Conservation (phyloP, 2,888 invertebrate genomes). For the Halictus ligatus region DNA sequence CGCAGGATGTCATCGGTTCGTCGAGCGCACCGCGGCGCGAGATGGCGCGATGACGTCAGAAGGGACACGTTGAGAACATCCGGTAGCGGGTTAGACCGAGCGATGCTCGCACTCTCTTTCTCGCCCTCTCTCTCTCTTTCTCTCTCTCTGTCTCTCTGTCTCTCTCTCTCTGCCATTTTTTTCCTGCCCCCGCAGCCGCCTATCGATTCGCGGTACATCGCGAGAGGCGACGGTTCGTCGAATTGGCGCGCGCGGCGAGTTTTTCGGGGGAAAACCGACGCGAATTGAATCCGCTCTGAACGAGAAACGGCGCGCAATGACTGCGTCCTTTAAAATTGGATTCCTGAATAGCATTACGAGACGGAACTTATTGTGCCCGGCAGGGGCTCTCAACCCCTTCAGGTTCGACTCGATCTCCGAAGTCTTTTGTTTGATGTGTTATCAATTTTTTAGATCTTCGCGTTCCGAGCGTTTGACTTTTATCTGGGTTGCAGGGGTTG, state of each 20-base stretch:
- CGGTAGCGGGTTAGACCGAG: constrained; percentile 24
- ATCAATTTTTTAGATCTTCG: background rate
- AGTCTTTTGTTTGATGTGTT: background rate
- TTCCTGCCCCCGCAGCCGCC: background rate
- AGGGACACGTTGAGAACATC: constrained; percentile 42
- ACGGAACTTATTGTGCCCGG: constrained; percentile 45
- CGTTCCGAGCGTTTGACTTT: background rate
- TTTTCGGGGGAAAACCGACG: constrained; percentile 34
- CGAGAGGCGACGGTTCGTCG: constrained; percentile 18
- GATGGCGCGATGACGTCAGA: constrained; percentile 41
- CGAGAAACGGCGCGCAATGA: constrained; percentile 42
- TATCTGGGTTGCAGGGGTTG: background rate
- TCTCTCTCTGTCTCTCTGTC: background rate
- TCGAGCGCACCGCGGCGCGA: constrained; percentile 17
- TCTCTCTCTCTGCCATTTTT: constrained; percentile 17
- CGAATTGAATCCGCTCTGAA: constrained; percentile 45
- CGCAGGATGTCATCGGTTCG: constrained; percentile 15
- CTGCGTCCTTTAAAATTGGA: constrained; percentile 58
- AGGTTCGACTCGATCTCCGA: background rate
- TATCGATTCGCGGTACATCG: constrained; percentile 45
- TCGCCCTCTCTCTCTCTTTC: background rate
- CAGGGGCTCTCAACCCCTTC: constrained; percentile 43
- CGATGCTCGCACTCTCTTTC: background rate
- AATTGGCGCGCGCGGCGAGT: constrained; percentile 25
- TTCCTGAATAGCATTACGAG: constrained; percentile 51